These are phyloP conservation scores for Lobophora halterata DNA, from an alignment of 2,888 invertebrate genomes.

Conservation along the genomic window DNA sequence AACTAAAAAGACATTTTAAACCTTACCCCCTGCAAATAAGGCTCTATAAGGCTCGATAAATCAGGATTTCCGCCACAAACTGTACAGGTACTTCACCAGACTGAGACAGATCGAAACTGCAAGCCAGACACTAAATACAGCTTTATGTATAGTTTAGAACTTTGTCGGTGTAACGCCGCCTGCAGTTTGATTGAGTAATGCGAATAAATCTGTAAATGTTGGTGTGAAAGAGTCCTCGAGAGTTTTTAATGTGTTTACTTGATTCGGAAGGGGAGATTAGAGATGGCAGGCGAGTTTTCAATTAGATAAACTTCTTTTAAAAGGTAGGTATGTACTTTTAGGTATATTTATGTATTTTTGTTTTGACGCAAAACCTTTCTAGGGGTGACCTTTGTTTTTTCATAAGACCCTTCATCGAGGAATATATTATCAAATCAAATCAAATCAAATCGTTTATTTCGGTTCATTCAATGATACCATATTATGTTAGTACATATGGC, in stretches of 20 bases:
- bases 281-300: slow-evolving; percentile 35
- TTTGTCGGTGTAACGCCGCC: slow-evolving; percentile 15
- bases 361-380: slow-evolving; percentile 21
- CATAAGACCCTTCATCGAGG: too few species aligned
- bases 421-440: too few species aligned
- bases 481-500: too few species aligned
- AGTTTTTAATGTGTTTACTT: slow-evolving; percentile 17
- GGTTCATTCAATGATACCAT: too few species aligned
- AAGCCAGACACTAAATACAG: slow-evolving; percentile 46
- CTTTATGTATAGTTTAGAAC: slow-evolving; percentile 22
- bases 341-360: too few species aligned
- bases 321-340: slow-evolving; percentile 20
- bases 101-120: slow-evolving; percentile 58
- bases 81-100: slow-evolving; percentile 41
- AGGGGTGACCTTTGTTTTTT: too few species aligned
- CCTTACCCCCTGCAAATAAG: slow-evolving; percentile 15
- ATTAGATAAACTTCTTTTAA: slow-evolving; percentile 29
- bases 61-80: slow-evolving; percentile 12
- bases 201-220: slow-evolving; percentile 11
- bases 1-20: slow-evolving; percentile 5
- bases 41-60: slow-evolving; percentile 18
- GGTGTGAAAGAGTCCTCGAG: slow-evolving; percentile 14
- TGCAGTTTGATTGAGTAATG: slow-evolving; percentile 15
- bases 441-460: too few species aligned
- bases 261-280: slow-evolving; percentile 30